phyloP scores from a whole-genome alignment of 2,888 invertebrate genomes.

The Melanargia galathea region DNA sequence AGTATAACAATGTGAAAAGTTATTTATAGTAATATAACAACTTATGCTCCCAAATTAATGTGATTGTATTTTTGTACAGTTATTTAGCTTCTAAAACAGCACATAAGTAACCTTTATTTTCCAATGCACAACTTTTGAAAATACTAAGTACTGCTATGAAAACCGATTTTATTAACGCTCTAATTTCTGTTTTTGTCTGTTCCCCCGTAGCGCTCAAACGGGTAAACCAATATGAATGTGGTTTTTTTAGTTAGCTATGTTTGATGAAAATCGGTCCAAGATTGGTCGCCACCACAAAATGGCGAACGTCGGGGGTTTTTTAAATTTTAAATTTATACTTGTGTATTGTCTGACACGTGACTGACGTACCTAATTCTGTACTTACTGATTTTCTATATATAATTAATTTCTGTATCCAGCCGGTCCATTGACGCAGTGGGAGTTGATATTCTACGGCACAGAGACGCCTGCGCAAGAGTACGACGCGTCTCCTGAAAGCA shows the following conservation, averaged over 20 bases:
- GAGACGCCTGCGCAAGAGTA: constrained; percentile 83
- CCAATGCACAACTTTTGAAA: background rate
- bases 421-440: constrained; percentile 87
- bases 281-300: too few relatives aligned
- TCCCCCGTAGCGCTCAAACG: too few relatives aligned
- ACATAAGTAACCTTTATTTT: background rate
- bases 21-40: background rate
- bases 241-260: too few relatives aligned
- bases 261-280: too few relatives aligned
- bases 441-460: constrained; percentile 91
- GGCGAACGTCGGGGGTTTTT: too few relatives aligned
- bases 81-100: constrained; percentile 1
- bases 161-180: background rate
- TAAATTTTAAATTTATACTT: too few relatives aligned
- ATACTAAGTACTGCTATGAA: background rate
- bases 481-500: constrained; percentile 84
- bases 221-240: too few relatives aligned
- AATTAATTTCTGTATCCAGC: constrained; percentile 57
- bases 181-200: too few relatives aligned
- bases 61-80: background rate
- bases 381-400: too few relatives aligned
- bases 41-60: background rate
- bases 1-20: background rate
- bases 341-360: too few relatives aligned
- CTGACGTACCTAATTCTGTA: too few relatives aligned